Evolutionary conservation across 2,113 vertebrate genomes (phyloP), one percentile per base, ranked within the genome.

Genomic region (Melanotaenia duboulayi): DNA sequence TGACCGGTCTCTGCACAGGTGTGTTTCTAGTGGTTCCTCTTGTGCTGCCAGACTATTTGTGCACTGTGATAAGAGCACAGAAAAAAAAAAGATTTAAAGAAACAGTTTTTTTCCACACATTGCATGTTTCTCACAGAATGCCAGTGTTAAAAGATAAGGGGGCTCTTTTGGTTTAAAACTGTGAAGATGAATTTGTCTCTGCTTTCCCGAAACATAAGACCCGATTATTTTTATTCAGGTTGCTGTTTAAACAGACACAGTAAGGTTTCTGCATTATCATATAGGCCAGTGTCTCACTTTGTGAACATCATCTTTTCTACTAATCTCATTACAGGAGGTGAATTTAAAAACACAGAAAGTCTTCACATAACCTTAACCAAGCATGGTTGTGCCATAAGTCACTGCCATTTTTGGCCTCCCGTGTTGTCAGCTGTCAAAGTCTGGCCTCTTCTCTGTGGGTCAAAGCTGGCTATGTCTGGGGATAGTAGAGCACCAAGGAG

Each of bases 381-480:
- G 51, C 39, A n/a, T 44, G 65, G 10, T n/a, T 55, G 12, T 44
- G 52, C 19, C 39, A 20, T 56, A 32, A 46, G 63, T 65, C 49
- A 44, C 40, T 25, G 4, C 32, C 56, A 51, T 78, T 78, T 63
- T 24, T 57, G 71, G 57, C 68, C 81, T 82, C 35, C 25, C 24
- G 64, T 70, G 87, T 80, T 73, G 54, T 68, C 60, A 52, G 55
- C 62, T 56, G 10, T 68, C 78, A 73, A 76, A 81, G 77, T 78
- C 76, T 88, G 83, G 74, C 82, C 87, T 80, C 67, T 65, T 56
- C 65, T 72, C 74, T 68, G 66, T 52, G 80, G 89, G 90, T 91
- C 89, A 86, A 73, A 88, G 76, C 87, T 66, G 72, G 48, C 72
- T 80, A 69, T 77, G 72, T 83, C 76, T 86, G 72, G 3, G 32